Conservation (phyloP, 2,797 vertebrate genomes). For the Gymnoscopelus braueri region DNA sequence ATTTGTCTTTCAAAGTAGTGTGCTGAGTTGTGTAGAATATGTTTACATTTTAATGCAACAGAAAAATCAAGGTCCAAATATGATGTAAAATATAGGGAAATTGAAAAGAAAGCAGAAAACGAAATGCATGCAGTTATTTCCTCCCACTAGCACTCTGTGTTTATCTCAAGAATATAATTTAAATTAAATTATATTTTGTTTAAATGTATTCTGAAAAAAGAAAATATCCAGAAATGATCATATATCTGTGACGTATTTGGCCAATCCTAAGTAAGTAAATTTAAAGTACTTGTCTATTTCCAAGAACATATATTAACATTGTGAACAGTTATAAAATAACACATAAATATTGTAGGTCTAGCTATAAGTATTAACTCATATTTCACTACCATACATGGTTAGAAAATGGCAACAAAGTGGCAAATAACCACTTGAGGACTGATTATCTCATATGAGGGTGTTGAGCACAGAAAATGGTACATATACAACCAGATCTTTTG, state of each 20-base stretch:
- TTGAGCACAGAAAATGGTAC: slow-evolving; percentile 1
- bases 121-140: neutral
- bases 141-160: slow-evolving; percentile 12
- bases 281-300: too few relatives aligned
- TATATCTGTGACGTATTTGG: too few relatives aligned
- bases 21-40: neutral
- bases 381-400: slow-evolving; percentile 23
- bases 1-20: neutral
- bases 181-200: too few relatives aligned
- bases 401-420: slow-evolving; percentile 23
- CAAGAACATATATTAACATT: slow-evolving; percentile 3
- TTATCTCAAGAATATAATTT: too few relatives aligned
- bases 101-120: neutral
- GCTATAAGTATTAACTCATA: slow-evolving; percentile 26
- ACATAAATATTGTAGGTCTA: slow-evolving; percentile 20
- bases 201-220: too few relatives aligned
- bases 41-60: neutral
- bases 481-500: too few relatives aligned
- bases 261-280: too few relatives aligned
- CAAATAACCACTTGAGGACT: neutral
- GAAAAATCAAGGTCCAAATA: neutral
- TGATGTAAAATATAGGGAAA: slow-evolving; percentile 6
- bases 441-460: neutral
- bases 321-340: slow-evolving; percentile 1
- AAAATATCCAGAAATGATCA: too few relatives aligned